Base-by-base conservation (phyloP, 2,113 vertebrate species). In the Pithys albifrons region DNA sequence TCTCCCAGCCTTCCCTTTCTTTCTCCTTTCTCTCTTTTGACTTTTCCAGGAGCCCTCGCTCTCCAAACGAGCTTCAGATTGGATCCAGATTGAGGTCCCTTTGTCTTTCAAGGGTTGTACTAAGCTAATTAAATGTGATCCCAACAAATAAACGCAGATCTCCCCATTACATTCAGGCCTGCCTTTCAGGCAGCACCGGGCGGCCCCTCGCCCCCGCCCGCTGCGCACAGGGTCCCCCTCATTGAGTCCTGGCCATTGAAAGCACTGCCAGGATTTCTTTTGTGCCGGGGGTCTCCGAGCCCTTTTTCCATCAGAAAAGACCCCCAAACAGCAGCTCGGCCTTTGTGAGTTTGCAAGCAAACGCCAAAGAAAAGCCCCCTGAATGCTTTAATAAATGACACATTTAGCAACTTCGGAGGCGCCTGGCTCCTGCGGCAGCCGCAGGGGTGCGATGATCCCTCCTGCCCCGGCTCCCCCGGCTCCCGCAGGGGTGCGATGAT, bases 51-150 rank as follows among this genome's bases (percentile, higher is more conserved):
- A 97, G 96, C 97, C 93, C 97, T 97, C 96, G 96, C 91, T 97
- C 96, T 97, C 94, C 97, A 96, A 98, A 98, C 90, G 97, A 98
- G 97, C 98, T 98, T 96, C 97, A 97, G 97, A 98, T 98, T 98
- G 97, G 98, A 97, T 97, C 96, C 98, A 97, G 96, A 98, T 98
- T 98, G 98, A 97, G 97, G 95, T 96, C 92, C 97, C 97, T 98
- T 98, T 98, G 98, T 98, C 96, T 98, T 97, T 97, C 97, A 78
- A 96, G 89, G 96, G 98, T 97, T 97, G 96, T 98, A 95, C 93
- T 92, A 96, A 98, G 98, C 98, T 98, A 98, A 99, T 98, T 99
- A 99, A 98, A 98, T 98, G 98, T 98, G 98, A 98, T 98, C 98
- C 98, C 97, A 96, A 97, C 98, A 98, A 98, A 98, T 97, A 97